Conservation (phyloP, 2,797 vertebrate species). For the Acrocephalus scirpaceus region DNA sequence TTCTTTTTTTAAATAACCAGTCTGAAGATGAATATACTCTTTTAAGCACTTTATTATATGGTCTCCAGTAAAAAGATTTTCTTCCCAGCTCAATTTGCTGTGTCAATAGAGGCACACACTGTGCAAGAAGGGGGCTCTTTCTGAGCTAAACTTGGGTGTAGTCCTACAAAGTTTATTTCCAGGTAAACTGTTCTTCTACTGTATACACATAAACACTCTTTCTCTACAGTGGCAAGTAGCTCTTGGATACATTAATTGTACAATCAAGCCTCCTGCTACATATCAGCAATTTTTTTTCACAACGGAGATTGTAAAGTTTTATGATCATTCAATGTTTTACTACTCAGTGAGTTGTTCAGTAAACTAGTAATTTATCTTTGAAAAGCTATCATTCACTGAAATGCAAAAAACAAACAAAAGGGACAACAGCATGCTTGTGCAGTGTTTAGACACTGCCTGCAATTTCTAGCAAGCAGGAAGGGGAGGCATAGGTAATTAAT, state of each 20-base stretch:
- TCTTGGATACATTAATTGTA: neutral
- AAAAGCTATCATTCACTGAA: neutral
- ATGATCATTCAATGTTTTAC: neutral
- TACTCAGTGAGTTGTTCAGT: neutral
- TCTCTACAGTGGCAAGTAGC: neutral
- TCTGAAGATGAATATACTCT: neutral
- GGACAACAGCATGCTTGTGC: neutral
- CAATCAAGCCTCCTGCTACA: neutral
- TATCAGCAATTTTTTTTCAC: neutral
- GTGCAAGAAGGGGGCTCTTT: neutral
- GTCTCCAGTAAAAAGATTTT: neutral
- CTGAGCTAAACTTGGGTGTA: neutral
- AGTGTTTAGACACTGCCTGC: neutral
- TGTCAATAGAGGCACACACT: neutral
- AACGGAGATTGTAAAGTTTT: neutral
- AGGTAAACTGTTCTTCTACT: neutral
- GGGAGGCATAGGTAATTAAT: neutral
- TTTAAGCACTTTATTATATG: neutral
- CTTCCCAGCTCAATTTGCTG: neutral
- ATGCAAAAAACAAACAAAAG: neutral
- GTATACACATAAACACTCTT: neutral
- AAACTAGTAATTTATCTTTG: slow-evolving; percentile 15
- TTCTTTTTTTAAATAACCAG: neutral
- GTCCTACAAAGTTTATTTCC: neutral
- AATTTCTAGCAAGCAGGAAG: neutral